A percentile compares a stretch with the other conserved stretches of the same genome.
These are phyloP conservation scores for Pseudopodoces humilis DNA, from an alignment of 2,113 vertebrate species.

Conservation along the genomic window DNA sequence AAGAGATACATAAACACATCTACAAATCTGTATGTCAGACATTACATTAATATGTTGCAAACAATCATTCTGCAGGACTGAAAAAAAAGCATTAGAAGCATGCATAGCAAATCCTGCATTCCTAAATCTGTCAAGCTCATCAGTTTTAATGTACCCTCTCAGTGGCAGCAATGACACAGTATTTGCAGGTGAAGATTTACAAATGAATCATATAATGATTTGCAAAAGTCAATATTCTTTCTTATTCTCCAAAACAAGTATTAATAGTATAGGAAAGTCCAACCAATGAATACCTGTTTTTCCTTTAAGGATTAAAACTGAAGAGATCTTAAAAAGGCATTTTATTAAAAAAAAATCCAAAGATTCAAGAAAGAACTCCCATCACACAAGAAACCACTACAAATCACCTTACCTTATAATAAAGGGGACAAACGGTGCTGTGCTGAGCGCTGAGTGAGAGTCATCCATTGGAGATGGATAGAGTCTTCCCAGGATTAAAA, in stretches of 20 bases:
- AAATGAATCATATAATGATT: neutral
- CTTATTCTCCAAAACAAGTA: neutral
- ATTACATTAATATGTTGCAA: neutral
- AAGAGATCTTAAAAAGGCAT: neutral
- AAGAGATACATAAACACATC: neutral
- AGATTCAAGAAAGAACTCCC: neutral
- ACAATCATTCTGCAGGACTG: neutral
- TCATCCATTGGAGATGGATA: conserved; percentile 97
- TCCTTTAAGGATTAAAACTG: neutral
- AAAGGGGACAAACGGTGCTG: conserved; percentile 87
- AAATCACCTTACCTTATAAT: conserved; percentile 84
- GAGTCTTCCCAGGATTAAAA: conserved; percentile 89
- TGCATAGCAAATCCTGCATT: neutral
- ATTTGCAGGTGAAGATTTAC: neutral
- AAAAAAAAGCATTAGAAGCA: neutral
- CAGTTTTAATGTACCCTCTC: neutral
- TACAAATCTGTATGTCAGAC: neutral
- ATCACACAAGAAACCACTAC: neutral
- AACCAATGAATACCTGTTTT: neutral
- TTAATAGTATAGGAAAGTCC: neutral
- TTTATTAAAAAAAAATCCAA: neutral
- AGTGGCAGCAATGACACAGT: neutral
- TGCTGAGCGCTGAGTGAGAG: conserved; percentile 83
- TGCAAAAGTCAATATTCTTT: neutral
- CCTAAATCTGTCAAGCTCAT: neutral